A percentile compares a stretch with the other conserved stretches of the same genome.
Conservation (phyloP, 2,113 vertebrate species). For the Procavia capensis region DNA sequence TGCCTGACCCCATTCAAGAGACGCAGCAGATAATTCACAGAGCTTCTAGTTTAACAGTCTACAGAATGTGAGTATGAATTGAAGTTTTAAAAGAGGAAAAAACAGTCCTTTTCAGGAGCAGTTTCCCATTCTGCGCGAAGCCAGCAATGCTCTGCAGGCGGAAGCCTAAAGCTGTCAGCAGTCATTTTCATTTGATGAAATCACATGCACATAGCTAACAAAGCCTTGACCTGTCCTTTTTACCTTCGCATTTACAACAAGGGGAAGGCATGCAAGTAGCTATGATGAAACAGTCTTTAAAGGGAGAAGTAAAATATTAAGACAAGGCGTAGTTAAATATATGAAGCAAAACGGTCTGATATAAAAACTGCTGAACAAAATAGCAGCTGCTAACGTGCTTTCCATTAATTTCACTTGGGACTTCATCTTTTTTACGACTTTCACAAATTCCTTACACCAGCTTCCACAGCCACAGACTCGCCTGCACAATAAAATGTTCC, state of each 20-base stretch:
- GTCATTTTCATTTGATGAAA: not conserved
- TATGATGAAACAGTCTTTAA: not conserved
- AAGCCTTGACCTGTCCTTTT: not conserved
- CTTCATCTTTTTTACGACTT: conserved; percentile 17
- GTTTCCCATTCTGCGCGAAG: not conserved
- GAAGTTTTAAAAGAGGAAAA: not conserved
- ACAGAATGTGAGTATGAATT: not conserved
- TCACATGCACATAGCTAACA: not conserved
- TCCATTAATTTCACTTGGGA: not conserved
- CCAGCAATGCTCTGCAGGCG: not conserved
- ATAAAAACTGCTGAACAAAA: not conserved
- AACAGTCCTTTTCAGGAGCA: not conserved
- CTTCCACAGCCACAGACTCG: not conserved
- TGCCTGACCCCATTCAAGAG: not conserved
- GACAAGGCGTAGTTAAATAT: not conserved
- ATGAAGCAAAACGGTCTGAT: not conserved
- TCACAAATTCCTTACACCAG: not conserved
- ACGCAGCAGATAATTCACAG: not conserved
- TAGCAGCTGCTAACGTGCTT: not conserved
- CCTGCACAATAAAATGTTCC: not conserved
- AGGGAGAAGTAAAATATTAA: not conserved
- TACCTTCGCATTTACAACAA: not conserved
- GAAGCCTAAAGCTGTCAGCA: not conserved
- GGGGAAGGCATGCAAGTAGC: not conserved
- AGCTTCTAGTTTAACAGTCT: not conserved